phyloP scores from a whole-genome alignment of 1,140 invertebrate genomes.

The Himalopsyche phryganea region DNA sequence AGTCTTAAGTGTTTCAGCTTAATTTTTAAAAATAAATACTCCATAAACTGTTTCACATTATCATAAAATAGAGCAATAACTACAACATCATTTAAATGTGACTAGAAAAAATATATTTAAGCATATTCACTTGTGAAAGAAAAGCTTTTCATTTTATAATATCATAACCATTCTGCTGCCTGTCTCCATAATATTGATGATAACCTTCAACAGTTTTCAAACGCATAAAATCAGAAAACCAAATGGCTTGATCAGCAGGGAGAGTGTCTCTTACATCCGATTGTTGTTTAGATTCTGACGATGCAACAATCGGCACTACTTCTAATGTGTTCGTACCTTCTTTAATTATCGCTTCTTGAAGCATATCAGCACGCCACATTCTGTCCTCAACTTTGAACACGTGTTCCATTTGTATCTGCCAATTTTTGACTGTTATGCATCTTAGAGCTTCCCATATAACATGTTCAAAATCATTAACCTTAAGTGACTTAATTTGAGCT shows the following conservation, averaged over 20 bases:
- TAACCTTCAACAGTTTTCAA: conserved; percentile 3
- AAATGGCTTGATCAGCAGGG: conserved; percentile 2
- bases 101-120: too few relatives aligned
- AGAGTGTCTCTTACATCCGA: neutral
- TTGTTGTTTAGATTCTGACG: too few relatives aligned
- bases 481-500: too few relatives aligned
- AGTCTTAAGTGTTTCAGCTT: too few relatives aligned
- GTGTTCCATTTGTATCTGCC: neutral
- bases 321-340: neutral
- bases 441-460: too few relatives aligned
- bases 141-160: conserved; percentile 1
- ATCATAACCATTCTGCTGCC: conserved; percentile 4
- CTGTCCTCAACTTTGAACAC: conserved; percentile 4
- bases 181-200: conserved; percentile 2
- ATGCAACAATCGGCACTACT: too few relatives aligned
- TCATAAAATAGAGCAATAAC: too few relatives aligned
- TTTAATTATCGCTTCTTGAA: neutral
- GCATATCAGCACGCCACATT: conserved; percentile 1
- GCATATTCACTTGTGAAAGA: too few relatives aligned
- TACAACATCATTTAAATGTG: too few relatives aligned
- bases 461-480: too few relatives aligned
- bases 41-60: too few relatives aligned
- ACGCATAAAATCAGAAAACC: conserved; percentile 13
- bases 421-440: neutral
- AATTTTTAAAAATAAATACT: too few relatives aligned